phyloP scores from a whole-genome alignment of 1,140 invertebrate genomes.

The Pseudoatta argentina region DNA sequence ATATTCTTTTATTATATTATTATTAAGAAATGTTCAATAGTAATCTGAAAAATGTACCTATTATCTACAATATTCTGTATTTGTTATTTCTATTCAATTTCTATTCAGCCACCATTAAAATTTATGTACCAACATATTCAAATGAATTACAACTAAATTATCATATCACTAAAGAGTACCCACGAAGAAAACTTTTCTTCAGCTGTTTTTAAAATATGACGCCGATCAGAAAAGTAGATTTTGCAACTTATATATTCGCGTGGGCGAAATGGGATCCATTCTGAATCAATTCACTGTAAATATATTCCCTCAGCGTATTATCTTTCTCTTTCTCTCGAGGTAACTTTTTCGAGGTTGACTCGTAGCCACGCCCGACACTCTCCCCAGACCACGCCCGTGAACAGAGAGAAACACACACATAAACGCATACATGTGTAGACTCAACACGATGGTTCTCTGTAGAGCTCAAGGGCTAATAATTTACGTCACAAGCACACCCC shows the following conservation, averaged over 20 bases:
- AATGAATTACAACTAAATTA: background rate
- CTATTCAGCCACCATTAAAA: background rate
- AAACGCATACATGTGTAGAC: background rate
- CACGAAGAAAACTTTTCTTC: background rate
- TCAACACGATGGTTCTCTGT: constrained; percentile 59
- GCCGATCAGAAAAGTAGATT: constrained; percentile 22
- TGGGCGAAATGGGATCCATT: constrained; percentile 74
- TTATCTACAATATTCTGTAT: background rate
- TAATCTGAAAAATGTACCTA: background rate
- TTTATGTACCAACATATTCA: background rate
- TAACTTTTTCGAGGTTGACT: constrained; percentile 67
- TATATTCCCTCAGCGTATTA: constrained; percentile 63
- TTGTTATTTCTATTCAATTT: background rate
- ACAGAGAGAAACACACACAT: background rate
- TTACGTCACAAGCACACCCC: constrained; percentile 84
- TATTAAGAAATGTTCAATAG: background rate
- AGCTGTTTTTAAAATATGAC: background rate
- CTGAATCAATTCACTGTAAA: constrained; percentile 78
- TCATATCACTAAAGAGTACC: background rate
- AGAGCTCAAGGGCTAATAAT: constrained; percentile 84
- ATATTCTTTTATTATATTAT: too few relatives aligned
- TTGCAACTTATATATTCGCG: background rate
- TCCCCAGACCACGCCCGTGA: constrained; percentile 69
- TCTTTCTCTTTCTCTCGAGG: constrained; percentile 66
- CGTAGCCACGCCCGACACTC: constrained; percentile 80